phyloP scores from a whole-genome alignment of 2,113 vertebrate species.

The Condylura cristata region DNA sequence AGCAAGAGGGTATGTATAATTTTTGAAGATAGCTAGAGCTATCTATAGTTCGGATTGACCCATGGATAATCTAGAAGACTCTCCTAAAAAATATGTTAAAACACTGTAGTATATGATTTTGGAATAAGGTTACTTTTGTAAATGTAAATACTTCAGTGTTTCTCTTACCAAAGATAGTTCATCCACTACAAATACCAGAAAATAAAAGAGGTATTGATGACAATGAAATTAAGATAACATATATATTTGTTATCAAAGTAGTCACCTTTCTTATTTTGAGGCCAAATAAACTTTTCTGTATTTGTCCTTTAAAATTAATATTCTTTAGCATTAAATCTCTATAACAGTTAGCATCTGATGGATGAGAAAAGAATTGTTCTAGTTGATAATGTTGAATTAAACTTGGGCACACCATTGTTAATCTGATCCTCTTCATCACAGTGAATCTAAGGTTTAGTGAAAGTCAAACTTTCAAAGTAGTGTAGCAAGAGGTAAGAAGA shows the following conservation, averaged over 20 bases:
- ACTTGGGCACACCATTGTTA: not conserved
- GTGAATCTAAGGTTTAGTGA: not conserved
- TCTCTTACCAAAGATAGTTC: not conserved
- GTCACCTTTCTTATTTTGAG: not conserved
- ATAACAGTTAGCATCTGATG: conserved; percentile 2
- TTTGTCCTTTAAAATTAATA: conserved; percentile 28
- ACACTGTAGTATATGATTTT: not conserved
- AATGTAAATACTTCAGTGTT: not conserved
- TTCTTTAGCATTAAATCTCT: conserved; percentile 13
- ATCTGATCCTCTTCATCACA: not conserved
- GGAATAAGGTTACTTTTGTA: not conserved
- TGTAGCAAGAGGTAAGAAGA: not conserved
- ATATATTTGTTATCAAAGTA: not conserved
- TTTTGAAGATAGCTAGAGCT: not conserved
- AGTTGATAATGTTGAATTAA: conserved; percentile 31
- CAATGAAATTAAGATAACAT: not conserved
- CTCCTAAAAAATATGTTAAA: not conserved
- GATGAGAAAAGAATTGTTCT: not conserved
- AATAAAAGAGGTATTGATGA: not conserved
- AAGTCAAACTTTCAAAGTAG: conserved; percentile 40
- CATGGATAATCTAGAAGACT: not conserved
- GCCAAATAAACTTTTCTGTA: not conserved
- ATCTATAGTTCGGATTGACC: not conserved
- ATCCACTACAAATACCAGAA: not conserved
- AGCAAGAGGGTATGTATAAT: no score